Base-by-base conservation (phyloP, 2,797 vertebrate species). In the Enteromius fasciolatus region DNA sequence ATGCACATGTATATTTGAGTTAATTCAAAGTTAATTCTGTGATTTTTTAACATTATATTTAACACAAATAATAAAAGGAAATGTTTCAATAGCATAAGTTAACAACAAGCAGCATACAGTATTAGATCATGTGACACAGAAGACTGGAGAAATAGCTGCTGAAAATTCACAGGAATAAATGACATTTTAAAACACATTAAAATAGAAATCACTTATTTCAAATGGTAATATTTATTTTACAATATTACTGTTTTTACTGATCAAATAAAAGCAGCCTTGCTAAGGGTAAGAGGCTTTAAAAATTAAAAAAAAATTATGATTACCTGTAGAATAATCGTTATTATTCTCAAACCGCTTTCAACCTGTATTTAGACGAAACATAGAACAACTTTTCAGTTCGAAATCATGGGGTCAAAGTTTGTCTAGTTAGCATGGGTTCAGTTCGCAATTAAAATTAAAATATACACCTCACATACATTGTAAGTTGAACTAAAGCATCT, bases 141-240 rank as follows among this genome's bases (percentile, higher is more conserved):
- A n/a, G 18, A n/a, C 33, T 12, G 4, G 33, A 39, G 18, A 39
- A 39, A n/a, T 12, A 36, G n/a, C 31, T 67, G 33, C n/a, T n/a
- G 64, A 67, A 67, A 67, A 67, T 41, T 41, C 36, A 68, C 66
- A 41, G 11, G 11, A 67, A 67, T 67, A n/a, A 39, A 23, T 57
- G 1, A 4, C 4, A 25, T 25, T 59, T 25, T 59, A 59, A 67
- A 39, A 64, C 8, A 18, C 17, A 64, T 33, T 3, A 63, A 17
- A 63, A 18, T 36, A 36, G 12, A 66, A 33, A 66, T 20, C 23
- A 61, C 3, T 36, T 9, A 18, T 64, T 64, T 64, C 3, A 33
- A 64, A 64, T 64, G 20, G 1, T 36, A 66, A 36, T 36, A 64
- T 44, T 44, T 44, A 2, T 31, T 63, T 18, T 8, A 64, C 63